Conservation (phyloP, 2,888 invertebrate species). For the Drosophila mimetica region DNA sequence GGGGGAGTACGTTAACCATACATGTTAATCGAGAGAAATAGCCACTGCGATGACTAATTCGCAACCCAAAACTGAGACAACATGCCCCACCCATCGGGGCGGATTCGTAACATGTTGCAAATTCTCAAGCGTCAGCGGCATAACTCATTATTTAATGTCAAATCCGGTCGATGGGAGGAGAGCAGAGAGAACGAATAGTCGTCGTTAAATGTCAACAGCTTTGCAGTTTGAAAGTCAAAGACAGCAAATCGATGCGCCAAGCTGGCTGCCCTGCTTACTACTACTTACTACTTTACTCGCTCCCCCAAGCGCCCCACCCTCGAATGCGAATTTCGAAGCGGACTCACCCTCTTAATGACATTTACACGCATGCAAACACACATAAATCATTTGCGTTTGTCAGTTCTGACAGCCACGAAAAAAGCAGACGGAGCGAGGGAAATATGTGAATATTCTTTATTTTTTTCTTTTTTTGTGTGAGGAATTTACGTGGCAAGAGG, state of each 20-base stretch:
- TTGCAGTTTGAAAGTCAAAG: slow-evolving; percentile 69
- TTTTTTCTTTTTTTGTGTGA: slow-evolving; percentile 25
- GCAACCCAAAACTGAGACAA: slow-evolving; percentile 36
- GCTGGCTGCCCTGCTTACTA: slow-evolving; percentile 18
- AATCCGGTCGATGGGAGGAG: slow-evolving; percentile 64
- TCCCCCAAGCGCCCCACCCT: slow-evolving; percentile 14
- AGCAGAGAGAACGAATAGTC: slow-evolving; percentile 25
- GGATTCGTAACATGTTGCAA: slow-evolving; percentile 58
- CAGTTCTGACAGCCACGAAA: slow-evolving; percentile 76
- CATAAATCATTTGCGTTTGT: slow-evolving; percentile 83
- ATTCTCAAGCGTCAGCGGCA: slow-evolving; percentile 72
- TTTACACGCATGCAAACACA: slow-evolving; percentile 80
- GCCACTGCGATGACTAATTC: slow-evolving; percentile 59
- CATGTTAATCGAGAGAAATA: slow-evolving; percentile 25
- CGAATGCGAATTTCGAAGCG: slow-evolving; percentile 14
- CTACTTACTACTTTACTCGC: slow-evolving; percentile 52
- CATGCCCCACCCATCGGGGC: slow-evolving; percentile 31
- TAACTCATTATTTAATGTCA: slow-evolving; percentile 80
- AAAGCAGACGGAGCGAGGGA: slow-evolving; percentile 23
- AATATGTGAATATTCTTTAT: slow-evolving; percentile 29
- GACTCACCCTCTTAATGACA: slow-evolving; percentile 76
- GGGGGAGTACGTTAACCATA: too few relatives aligned
- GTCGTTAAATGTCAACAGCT: slow-evolving; percentile 61
- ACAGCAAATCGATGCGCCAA: slow-evolving; percentile 43
- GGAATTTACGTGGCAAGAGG: slow-evolving; percentile 53